A percentile compares a stretch with the other conserved stretches of the same genome.
Evolutionary conservation across 2,888 invertebrate species (phyloP).

Genomic region (Apotomis turbidana): DNA sequence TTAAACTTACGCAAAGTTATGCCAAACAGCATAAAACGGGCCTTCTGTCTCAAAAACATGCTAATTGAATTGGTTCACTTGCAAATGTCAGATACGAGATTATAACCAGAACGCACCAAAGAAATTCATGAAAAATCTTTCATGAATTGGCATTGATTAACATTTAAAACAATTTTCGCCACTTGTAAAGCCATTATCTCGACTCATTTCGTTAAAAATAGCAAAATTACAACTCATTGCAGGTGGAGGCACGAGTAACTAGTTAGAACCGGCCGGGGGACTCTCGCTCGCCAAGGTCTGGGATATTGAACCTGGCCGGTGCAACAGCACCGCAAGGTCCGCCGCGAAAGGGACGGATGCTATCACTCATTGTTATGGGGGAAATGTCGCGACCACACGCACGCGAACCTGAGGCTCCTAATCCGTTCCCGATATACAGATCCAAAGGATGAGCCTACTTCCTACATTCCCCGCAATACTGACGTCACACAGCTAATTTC

Average conservation of each 20-base stretch:
- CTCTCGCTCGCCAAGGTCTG: slow-evolving; percentile 80
- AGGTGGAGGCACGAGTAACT: slow-evolving; percentile 69
- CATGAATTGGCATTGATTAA: slow-evolving; percentile 6
- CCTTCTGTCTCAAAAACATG: too few species aligned
- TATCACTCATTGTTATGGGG: slow-evolving; percentile 81
- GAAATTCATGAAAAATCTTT: background rate
- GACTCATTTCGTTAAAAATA: slow-evolving; percentile 67
- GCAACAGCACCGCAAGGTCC: slow-evolving; percentile 75
- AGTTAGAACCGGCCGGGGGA: slow-evolving; percentile 71
- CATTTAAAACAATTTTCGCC: slow-evolving; percentile 42
- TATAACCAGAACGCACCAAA: background rate
- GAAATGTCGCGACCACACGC: slow-evolving; percentile 78
- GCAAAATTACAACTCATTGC: slow-evolving; percentile 69
- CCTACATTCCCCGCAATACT: slow-evolving; percentile 50
- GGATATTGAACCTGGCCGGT: slow-evolving; percentile 82
- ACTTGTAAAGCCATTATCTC: slow-evolving; percentile 16
- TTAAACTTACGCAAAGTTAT: too few species aligned
- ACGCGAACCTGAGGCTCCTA: slow-evolving; percentile 65
- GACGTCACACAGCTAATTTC: slow-evolving; percentile 23
- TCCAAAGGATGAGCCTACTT: slow-evolving; percentile 71
- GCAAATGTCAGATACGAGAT: background rate
- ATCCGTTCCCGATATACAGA: slow-evolving; percentile 64
- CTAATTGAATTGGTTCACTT: too few species aligned
- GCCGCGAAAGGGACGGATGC: slow-evolving; percentile 78
- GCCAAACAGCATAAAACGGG: too few species aligned